Evolutionary conservation across 2,797 vertebrate genomes (phyloP).

Genomic region (Alfaro cultratus): DNA sequence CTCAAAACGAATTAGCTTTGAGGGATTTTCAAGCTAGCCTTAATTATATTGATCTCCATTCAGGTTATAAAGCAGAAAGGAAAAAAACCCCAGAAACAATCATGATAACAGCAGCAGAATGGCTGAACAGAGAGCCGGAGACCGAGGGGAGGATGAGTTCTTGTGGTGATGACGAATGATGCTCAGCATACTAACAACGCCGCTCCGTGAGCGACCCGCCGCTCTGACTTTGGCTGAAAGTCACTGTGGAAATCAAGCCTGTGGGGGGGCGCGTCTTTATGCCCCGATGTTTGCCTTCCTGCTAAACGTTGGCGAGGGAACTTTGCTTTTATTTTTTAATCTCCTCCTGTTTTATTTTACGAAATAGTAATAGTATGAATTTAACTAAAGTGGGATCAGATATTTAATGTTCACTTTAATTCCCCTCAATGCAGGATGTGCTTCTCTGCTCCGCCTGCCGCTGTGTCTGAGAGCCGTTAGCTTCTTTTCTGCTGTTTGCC

Average conservation of each 20-base stretch:
- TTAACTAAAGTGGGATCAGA: neutral
- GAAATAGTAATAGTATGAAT: neutral
- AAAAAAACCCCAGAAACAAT: neutral
- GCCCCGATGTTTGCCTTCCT: slow-evolving; percentile 25
- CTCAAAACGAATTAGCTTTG: neutral
- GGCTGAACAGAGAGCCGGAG: neutral
- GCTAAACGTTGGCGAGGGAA: slow-evolving; percentile 9
- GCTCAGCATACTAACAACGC: slow-evolving; percentile 27
- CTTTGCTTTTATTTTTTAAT: neutral
- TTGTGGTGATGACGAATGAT: slow-evolving; percentile 7
- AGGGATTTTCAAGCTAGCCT: neutral
- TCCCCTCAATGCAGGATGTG: slow-evolving; percentile 29
- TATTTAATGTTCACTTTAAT: slow-evolving; percentile 17
- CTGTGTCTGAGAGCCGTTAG: slow-evolving; percentile 30
- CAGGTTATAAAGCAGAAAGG: neutral
- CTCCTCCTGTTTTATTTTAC: neutral
- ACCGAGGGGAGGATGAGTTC: neutral
- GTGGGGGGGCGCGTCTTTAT: slow-evolving; percentile 30
- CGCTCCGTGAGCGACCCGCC: neutral
- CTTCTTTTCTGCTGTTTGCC: slow-evolving; percentile 27
- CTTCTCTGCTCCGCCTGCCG: slow-evolving; percentile 21
- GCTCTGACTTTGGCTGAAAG: slow-evolving; percentile 59
- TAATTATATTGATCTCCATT: slow-evolving; percentile 9
- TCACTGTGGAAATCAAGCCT: slow-evolving; percentile 54
- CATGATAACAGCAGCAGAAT: neutral